Conservation (phyloP, 2,888 invertebrate genomes). For the Drosophila trichaetosa region DNA sequence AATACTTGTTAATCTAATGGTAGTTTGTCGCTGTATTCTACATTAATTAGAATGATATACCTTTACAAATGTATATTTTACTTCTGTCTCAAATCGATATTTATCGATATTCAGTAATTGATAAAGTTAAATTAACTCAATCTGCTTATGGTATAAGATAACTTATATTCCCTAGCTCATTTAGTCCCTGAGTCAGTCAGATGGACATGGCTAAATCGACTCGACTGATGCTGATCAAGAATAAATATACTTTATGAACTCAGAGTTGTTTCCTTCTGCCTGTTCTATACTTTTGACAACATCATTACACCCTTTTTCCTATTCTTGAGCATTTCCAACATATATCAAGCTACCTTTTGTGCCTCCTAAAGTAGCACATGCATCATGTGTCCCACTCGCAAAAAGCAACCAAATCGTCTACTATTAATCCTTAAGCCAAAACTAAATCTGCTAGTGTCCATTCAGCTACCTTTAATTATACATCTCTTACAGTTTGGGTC, state of each 20-base stretch:
- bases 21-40: neutral
- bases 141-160: neutral
- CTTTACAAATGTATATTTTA: neutral
- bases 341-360: neutral
- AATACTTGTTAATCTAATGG: neutral
- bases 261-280: neutral
- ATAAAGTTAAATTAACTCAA: neutral
- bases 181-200: neutral
- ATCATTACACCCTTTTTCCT: neutral
- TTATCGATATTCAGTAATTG: neutral
- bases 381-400: neutral
- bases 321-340: neutral
- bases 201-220: neutral
- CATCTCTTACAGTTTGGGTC: neutral
- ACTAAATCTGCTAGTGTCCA: neutral
- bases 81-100: neutral
- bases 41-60: neutral
- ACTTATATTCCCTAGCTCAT: neutral
- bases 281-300: neutral
- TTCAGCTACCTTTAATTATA: conserved; percentile 4
- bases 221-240: neutral
- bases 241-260: neutral
- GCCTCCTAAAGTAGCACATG: neutral
- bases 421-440: neutral
- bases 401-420: neutral